phyloP scores from a whole-genome alignment of 2,797 vertebrate genomes.

The Tapera naevia region DNA sequence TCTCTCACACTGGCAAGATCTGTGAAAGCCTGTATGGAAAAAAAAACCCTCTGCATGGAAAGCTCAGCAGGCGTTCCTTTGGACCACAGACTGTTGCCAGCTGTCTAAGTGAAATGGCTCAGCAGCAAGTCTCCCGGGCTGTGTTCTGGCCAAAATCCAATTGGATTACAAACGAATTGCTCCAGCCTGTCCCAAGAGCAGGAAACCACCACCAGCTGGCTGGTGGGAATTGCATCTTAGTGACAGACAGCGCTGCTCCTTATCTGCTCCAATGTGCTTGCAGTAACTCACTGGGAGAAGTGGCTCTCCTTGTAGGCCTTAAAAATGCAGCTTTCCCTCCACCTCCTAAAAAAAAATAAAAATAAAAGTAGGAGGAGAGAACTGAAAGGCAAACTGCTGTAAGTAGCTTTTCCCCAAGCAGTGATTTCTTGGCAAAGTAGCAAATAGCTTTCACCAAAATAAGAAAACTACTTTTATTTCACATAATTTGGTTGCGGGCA shows the following conservation, averaged over 20 bases:
- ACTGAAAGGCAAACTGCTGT: not conserved
- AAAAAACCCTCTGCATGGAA: not conserved
- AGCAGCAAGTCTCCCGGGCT: not conserved
- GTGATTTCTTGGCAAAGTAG: not conserved
- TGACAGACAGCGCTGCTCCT: not conserved
- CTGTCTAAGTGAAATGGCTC: conserved; percentile 14
- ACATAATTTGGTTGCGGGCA: not conserved
- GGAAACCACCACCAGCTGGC: conserved; percentile 21
- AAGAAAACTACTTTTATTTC: not conserved
- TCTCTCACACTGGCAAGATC: not conserved
- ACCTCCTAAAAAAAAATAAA: not conserved
- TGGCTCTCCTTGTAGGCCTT: not conserved
- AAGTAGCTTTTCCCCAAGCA: not conserved
- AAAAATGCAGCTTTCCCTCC: not conserved
- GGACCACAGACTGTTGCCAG: not conserved
- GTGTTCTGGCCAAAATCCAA: conserved; percentile 15
- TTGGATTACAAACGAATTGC: conserved; percentile 18
- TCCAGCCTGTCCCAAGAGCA: conserved; percentile 22
- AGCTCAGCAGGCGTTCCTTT: not conserved
- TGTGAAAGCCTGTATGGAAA: not conserved
- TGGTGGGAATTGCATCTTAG: not conserved
- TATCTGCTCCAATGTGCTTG: not conserved
- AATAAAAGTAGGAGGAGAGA: not conserved
- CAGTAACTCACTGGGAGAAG: not conserved
- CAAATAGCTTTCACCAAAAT: not conserved